Base-by-base conservation (phyloP, 2,113 vertebrate species). In the Rutilus rutilus region DNA sequence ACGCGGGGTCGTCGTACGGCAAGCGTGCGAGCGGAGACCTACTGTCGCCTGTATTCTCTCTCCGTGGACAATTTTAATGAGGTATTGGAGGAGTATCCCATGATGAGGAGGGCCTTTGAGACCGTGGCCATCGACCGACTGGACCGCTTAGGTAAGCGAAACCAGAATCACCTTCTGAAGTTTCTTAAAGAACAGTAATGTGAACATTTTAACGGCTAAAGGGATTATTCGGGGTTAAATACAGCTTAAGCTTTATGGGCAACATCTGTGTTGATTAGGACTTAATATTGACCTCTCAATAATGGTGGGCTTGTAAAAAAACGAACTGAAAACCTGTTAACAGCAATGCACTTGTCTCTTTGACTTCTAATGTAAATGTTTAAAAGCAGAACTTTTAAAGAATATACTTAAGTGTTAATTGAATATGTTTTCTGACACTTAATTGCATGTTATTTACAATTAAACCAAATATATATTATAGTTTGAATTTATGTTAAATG, bases 61-160 rank as follows among this genome's bases (percentile, higher is more conserved):
- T 98, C 97, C 1, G 97, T 99, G 84, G 98, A 99, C 93, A 92
- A 99, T 92, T 99, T 99, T 94, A 99, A 99, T 1, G 98, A 99
- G 93, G 98, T 99, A 89, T 94, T 99, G 89, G 98, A 99, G 92
- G 98, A 99, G 89, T 98, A 99, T 89, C 98, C 98, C 88, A 99
- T 99, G 98, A 99, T 99, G 98, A 94, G 98, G 84, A 89, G 98
- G 10, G 98, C 98, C 90, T 99, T 99, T 0, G 98, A 99, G 92
- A 99, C 98, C 0, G 98, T 99, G 21, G 98, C 98, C 92, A 98
- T 99, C 1, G 98, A 99, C 91, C 96, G 98, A 47, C 95, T 99
- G 0, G 97, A 99, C 91, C 97, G 98, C 75, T 97, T 99, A 9
- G 98, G 97, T 99, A 95, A 86, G 75, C 33, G 3, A 52, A 87